These are phyloP conservation scores for Phaenicophaeus curvirostris DNA, from an alignment of 2,797 vertebrate genomes.

Conservation along the genomic window DNA sequence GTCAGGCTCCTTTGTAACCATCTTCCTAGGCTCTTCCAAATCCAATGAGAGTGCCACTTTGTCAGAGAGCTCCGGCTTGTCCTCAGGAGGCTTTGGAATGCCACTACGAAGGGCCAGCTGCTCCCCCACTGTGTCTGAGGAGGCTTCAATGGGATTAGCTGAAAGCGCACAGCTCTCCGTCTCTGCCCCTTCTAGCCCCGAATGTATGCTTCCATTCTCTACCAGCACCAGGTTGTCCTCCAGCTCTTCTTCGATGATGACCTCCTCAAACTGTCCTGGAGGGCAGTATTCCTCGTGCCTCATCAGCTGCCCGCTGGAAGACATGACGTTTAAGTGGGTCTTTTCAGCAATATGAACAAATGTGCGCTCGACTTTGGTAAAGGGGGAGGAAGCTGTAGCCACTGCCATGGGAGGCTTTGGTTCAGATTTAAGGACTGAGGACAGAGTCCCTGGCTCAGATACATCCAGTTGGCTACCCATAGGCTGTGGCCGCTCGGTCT, in stretches of 20 bases:
- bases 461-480: conserved; percentile 84
- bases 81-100: neutral
- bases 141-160: conserved; percentile 28
- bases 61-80: neutral
- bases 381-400: conserved; percentile 87
- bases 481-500: conserved; percentile 83
- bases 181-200: conserved; percentile 64
- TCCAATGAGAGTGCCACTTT: neutral
- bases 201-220: conserved; percentile 69
- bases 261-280: conserved; percentile 73
- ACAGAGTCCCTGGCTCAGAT: conserved; percentile 87
- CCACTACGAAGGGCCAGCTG: conserved; percentile 53
- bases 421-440: conserved; percentile 89
- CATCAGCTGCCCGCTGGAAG: conserved; percentile 81
- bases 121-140: conserved; percentile 54
- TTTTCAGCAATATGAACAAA: conserved; percentile 97
- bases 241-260: conserved; percentile 68
- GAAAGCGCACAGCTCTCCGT: conserved; percentile 65
- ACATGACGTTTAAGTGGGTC: conserved; percentile 95
- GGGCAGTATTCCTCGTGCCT: conserved; percentile 77
- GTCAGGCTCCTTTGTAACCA: conserved; percentile 3
- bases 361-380: conserved; percentile 97
- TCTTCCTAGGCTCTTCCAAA: conserved; percentile 38
- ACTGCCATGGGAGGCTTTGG: conserved; percentile 81
- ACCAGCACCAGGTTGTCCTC: conserved; percentile 57